These are phyloP conservation scores for Procavia capensis DNA, from an alignment of 2,113 vertebrate species.

Conservation along the genomic window DNA sequence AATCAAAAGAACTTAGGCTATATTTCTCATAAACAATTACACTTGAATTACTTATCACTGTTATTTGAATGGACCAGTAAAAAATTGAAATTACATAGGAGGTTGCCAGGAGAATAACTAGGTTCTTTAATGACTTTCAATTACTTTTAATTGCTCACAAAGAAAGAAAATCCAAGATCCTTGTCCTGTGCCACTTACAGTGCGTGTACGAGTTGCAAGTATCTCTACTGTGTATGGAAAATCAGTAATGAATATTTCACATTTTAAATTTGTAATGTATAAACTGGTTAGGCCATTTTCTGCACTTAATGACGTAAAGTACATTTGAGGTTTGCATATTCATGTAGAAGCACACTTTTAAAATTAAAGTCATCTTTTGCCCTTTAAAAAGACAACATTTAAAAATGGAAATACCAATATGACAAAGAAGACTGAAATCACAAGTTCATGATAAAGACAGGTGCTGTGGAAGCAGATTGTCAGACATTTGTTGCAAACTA, in stretches of 20 bases:
- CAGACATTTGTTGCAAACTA: neutral
- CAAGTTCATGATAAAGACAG: neutral
- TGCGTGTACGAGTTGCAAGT: neutral
- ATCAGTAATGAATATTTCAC: neutral
- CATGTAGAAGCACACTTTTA: neutral
- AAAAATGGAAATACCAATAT: neutral
- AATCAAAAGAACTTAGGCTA: neutral
- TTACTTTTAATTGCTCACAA: constrained; percentile 38
- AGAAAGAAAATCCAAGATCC: constrained; percentile 19
- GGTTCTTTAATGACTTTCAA: constrained; percentile 5
- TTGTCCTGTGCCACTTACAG: neutral
- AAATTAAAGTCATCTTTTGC: neutral
- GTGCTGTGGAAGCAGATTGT: neutral
- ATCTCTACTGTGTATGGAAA: neutral
- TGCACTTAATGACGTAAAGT: neutral
- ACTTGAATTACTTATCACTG: constrained; percentile 16
- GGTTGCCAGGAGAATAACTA: neutral
- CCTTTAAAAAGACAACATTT: neutral
- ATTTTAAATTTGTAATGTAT: constrained; percentile 7
- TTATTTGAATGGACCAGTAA: neutral
- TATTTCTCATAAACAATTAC: neutral
- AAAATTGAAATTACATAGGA: constrained; percentile 42
- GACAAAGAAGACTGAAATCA: neutral
- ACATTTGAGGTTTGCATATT: neutral
- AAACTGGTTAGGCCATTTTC: neutral